phyloP scores from a whole-genome alignment of 1,140 invertebrate genomes.

The Drosophila santomea region DNA sequence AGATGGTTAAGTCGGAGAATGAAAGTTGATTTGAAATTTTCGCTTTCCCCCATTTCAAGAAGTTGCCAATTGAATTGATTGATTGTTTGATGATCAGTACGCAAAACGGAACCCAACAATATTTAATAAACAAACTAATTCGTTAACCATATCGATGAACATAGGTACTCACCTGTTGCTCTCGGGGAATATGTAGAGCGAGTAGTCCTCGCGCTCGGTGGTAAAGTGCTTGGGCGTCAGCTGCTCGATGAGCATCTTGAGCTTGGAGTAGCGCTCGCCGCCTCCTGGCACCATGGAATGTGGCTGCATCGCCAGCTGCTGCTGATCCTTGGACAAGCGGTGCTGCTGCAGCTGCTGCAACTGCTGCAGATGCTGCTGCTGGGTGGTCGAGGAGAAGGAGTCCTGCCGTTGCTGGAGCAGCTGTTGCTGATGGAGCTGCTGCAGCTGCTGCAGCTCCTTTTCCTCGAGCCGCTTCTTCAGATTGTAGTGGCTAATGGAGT shows the following conservation, averaged over 20 bases:
- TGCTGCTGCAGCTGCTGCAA: slow-evolving; percentile 23
- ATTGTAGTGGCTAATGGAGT: slow-evolving; percentile 76
- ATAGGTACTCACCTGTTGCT: slow-evolving; percentile 88
- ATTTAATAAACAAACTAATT: slow-evolving; percentile 19
- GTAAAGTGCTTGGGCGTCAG: slow-evolving; percentile 85
- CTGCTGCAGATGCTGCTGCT: slow-evolving; percentile 40
- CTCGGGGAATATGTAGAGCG: slow-evolving; percentile 93
- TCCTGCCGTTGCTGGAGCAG: slow-evolving; percentile 59
- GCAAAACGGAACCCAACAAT: not conserved
- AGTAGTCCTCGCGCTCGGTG: slow-evolving; percentile 92
- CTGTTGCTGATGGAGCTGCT: slow-evolving; percentile 69
- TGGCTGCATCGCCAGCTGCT: slow-evolving; percentile 60
- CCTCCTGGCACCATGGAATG: slow-evolving; percentile 67
- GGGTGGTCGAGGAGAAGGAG: slow-evolving; percentile 38
- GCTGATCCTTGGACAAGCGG: slow-evolving; percentile 60
- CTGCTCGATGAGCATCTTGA: slow-evolving; percentile 77
- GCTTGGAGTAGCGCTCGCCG: slow-evolving; percentile 73
- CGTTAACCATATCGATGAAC: too few relatives aligned
- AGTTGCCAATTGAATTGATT: not conserved
- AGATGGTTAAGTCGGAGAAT: too few relatives aligned
- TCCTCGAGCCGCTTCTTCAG: slow-evolving; percentile 72
- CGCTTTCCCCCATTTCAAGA: too few relatives aligned
- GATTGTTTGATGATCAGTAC: not conserved
- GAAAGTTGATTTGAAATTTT: too few relatives aligned
- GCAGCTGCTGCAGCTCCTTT: slow-evolving; percentile 71